These are phyloP conservation scores for Lycaon pictus DNA, from an alignment of 2,113 vertebrate species.

Conservation along the genomic window DNA sequence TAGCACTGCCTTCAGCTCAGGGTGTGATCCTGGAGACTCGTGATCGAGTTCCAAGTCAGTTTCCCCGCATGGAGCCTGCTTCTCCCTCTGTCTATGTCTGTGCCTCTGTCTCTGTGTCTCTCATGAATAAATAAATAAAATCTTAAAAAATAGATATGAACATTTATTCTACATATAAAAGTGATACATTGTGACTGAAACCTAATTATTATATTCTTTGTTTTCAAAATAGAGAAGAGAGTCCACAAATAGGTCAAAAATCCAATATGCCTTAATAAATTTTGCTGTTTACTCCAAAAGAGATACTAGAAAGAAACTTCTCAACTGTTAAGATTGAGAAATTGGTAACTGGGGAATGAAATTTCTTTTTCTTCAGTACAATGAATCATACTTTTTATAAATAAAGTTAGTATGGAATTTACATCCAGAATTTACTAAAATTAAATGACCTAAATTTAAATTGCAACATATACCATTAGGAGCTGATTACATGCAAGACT, in stretches of 20 bases:
- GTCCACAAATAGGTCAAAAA: background rate
- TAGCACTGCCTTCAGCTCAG: too few relatives aligned
- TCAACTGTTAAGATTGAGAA: background rate
- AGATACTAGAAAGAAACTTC: background rate
- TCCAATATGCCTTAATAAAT: background rate
- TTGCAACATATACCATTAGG: background rate
- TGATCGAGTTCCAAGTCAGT: too few relatives aligned
- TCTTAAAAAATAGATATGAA: background rate
- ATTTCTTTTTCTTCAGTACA: background rate
- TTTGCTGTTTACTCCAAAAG: background rate
- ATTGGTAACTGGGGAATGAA: background rate
- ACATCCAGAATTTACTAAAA: constrained; percentile 35
- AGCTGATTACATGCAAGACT: background rate
- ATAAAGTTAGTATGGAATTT: constrained; percentile 10
- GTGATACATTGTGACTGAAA: constrained; percentile 20
- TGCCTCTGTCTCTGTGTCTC: too few relatives aligned
- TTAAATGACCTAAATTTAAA: constrained; percentile 4
- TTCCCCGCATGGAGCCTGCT: too few relatives aligned
- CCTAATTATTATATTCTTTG: background rate
- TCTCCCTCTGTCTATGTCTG: too few relatives aligned
- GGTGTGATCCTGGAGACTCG: too few relatives aligned
- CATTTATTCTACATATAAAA: background rate
- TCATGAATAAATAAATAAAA: too few relatives aligned
- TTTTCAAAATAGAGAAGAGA: background rate
- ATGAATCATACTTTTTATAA: background rate